Conservation (phyloP, 1,140 invertebrate species). For the Apolygus lucorum region DNA sequence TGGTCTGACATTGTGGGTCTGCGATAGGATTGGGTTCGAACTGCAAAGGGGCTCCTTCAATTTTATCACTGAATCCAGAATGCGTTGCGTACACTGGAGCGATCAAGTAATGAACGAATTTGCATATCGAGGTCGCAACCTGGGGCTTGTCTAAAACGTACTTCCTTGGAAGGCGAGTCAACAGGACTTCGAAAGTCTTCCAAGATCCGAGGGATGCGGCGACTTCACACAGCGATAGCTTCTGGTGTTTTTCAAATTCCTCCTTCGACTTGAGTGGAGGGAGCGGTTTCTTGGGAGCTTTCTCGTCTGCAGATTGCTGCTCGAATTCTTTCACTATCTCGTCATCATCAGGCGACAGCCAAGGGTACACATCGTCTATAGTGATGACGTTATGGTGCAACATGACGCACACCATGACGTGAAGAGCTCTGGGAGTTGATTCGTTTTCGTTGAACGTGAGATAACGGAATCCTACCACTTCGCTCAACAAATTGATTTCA, state of each 20-base stretch:
- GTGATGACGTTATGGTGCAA: constrained; percentile 78
- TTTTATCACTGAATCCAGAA: background rate
- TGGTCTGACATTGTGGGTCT: constrained; percentile 37
- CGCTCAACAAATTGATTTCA: constrained; percentile 73
- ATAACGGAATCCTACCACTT: constrained; percentile 93
- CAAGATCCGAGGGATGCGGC: constrained; percentile 82
- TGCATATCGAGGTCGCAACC: constrained; percentile 68
- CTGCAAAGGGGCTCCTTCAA: background rate
- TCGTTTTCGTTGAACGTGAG: constrained; percentile 43
- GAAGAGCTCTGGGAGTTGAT: constrained; percentile 70
- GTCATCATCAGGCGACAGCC: constrained; percentile 69
- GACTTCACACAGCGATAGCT: constrained; percentile 84
- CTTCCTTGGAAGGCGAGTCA: constrained; percentile 72
- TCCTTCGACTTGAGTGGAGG: constrained; percentile 46
- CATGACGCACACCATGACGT: constrained; percentile 80
- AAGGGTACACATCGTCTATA: constrained; percentile 81
- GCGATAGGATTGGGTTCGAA: constrained; percentile 3
- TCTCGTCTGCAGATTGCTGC: constrained; percentile 62
- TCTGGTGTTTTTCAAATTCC: constrained; percentile 76
- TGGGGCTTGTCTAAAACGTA: constrained; percentile 67
- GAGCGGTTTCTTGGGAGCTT: constrained; percentile 37
- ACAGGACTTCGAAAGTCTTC: constrained; percentile 69
- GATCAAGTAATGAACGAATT: constrained; percentile 73
- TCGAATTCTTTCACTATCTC: constrained; percentile 73
- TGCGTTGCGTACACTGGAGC: constrained; percentile 82